These are phyloP conservation scores for Nicator chloris DNA, from an alignment of 2,113 vertebrate genomes.

Conservation along the genomic window DNA sequence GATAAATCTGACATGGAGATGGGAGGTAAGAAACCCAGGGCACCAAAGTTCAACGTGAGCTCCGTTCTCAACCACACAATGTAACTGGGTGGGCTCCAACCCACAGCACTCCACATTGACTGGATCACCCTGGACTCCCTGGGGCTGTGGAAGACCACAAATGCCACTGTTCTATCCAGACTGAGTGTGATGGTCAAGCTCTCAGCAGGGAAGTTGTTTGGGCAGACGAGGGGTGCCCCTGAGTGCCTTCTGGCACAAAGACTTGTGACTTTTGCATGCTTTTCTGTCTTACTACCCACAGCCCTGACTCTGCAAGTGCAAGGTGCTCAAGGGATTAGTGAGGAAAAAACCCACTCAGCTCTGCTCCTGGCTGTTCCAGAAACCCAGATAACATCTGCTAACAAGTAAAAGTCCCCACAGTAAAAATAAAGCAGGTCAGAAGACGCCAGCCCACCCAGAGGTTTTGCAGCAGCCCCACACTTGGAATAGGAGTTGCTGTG, in stretches of 20 bases:
- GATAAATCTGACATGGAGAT: background rate
- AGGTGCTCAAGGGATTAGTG: background rate
- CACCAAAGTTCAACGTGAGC: accelerated
- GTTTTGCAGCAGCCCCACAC: background rate
- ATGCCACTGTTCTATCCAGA: background rate
- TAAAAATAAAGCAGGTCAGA: background rate
- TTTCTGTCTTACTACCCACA: background rate
- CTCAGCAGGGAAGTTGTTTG: background rate
- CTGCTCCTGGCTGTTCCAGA: background rate
- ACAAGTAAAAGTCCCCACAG: background rate
- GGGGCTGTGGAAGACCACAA: background rate
- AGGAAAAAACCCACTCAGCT: background rate
- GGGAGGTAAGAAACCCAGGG: background rate
- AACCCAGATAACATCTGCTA: background rate
- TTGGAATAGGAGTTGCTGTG: background rate
- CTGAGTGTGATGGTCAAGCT: background rate
- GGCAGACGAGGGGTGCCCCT: background rate
- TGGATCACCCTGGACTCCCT: background rate
- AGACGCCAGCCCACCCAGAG: background rate
- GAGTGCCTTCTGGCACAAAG: background rate
- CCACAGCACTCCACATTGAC: background rate
- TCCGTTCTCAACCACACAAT: background rate
- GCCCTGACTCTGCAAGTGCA: background rate
- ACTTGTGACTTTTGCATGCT: background rate
- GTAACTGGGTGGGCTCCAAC: background rate